phyloP scores from a whole-genome alignment of 2,888 invertebrate species.

The Calameuta idolon region DNA sequence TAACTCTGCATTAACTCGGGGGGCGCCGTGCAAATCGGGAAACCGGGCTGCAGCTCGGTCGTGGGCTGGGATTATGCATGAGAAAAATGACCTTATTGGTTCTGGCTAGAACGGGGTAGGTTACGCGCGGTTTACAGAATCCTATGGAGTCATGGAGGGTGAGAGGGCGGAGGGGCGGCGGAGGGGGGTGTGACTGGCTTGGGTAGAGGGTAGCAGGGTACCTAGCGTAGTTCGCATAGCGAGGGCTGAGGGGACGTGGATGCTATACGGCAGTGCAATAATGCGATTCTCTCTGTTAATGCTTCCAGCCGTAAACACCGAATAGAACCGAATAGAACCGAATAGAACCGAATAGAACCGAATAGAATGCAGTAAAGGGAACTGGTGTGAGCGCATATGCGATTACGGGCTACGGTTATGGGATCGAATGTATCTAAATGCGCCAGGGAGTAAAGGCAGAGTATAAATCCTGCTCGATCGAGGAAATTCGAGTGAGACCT shows the following conservation, averaged over 20 bases:
- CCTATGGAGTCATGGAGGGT: not conserved
- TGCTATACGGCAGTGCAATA: constrained; percentile 48
- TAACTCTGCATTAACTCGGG: constrained; percentile 57
- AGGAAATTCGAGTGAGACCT: not conserved
- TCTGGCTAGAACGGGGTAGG: constrained; percentile 47
- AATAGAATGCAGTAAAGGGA: constrained; percentile 59
- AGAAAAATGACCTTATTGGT: constrained; percentile 59
- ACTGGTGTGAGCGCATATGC: constrained; percentile 31
- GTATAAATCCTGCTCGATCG: not conserved
- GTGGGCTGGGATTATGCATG: constrained; percentile 50
- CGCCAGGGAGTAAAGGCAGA: constrained; percentile 5
- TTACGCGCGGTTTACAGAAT: constrained; percentile 43
- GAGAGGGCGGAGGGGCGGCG: not conserved
- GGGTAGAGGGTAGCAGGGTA: not conserved
- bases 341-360: constrained; percentile 50
- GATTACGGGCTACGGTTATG: constrained; percentile 27
- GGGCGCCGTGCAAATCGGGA: constrained; percentile 42
- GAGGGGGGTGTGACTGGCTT: not conserved
- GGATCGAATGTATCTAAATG: constrained; percentile 32
- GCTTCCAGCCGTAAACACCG: constrained; percentile 58
- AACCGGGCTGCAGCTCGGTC: constrained; percentile 26
- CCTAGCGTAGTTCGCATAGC: constrained; percentile 16
- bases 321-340: constrained; percentile 50
- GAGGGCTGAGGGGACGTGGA: constrained; percentile 19
- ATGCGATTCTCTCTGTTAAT: constrained; percentile 61